A percentile compares a stretch with the other conserved stretches of the same genome.
These are phyloP conservation scores for Liopterus haemorrhoidalis DNA, from an alignment of 2,888 invertebrate genomes.

Conservation along the genomic window DNA sequence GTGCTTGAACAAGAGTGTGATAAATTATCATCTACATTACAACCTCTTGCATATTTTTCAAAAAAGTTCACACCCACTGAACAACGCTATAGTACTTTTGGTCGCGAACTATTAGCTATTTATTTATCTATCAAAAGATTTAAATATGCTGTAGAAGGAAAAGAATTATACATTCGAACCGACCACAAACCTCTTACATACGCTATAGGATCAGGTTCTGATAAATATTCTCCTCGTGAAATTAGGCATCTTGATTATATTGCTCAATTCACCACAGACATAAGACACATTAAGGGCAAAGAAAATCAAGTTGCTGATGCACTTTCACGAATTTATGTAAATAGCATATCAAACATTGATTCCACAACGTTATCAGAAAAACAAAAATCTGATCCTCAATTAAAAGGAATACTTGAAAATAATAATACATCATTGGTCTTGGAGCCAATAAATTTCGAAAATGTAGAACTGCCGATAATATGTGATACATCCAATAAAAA, in stretches of 20 bases:
- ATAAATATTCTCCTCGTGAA: slow-evolving; percentile 3
- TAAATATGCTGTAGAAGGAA: slow-evolving; percentile 4
- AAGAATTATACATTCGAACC: background rate
- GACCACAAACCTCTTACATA: background rate
- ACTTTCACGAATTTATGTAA: slow-evolving; percentile 1
- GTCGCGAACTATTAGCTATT: slow-evolving; percentile 3
- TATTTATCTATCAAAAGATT: background rate
- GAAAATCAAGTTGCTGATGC: slow-evolving; percentile 7
- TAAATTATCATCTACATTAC: slow-evolving; percentile 1
- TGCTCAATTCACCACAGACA: slow-evolving; percentile 7
- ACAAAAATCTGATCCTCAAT: slow-evolving; percentile 7
- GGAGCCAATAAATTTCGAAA: background rate
- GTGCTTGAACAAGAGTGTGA: slow-evolving; percentile 7
- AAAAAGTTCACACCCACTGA: too few species aligned
- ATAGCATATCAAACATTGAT: background rate
- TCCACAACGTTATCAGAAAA: too few species aligned
- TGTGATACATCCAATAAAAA: slow-evolving; percentile 6
- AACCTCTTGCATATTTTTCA: too few species aligned
- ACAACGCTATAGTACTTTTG: too few species aligned
- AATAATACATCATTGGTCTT: slow-evolving; percentile 1
- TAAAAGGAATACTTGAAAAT: slow-evolving; percentile 1
- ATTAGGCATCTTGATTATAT: slow-evolving; percentile 9
- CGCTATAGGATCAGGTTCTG: background rate
- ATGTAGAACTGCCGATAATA: background rate
- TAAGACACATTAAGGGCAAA: slow-evolving; percentile 1